Conservation (phyloP, 2,797 vertebrate genomes). For the Sebastes iracundus region DNA sequence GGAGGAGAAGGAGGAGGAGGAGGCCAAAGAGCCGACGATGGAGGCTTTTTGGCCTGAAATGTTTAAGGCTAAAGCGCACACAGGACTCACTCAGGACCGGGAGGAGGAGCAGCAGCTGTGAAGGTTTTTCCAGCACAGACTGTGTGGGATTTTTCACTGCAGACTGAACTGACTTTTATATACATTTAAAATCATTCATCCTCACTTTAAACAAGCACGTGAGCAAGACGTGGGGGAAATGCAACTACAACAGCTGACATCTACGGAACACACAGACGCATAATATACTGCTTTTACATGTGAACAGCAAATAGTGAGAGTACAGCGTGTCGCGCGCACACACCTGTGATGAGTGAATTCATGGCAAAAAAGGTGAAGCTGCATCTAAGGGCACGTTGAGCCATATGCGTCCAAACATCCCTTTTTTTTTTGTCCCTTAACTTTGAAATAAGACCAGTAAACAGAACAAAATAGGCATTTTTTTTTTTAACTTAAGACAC, state of each 20-base stretch:
- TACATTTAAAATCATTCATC: constrained; percentile 55
- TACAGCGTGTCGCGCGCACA: background rate
- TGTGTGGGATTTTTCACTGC: constrained; percentile 48
- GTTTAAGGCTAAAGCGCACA: constrained; percentile 53
- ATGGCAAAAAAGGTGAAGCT: constrained; percentile 42
- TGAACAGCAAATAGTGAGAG: constrained; percentile 40
- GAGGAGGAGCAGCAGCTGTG: constrained; percentile 58
- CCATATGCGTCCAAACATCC: constrained; percentile 32
- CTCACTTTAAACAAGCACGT: constrained; percentile 50
- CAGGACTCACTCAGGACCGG: constrained; percentile 30
- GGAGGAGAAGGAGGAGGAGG: constrained; percentile 6
- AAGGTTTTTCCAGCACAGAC: constrained; percentile 36
- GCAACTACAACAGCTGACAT: constrained; percentile 59
- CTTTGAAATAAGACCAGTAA: constrained; percentile 49
- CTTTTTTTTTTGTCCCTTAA: constrained; percentile 24
- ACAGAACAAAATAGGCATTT: constrained; percentile 51
- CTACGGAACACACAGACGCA: constrained; percentile 48
- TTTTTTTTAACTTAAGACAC: constrained; percentile 69
- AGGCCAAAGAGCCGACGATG: background rate
- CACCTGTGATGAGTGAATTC: background rate
- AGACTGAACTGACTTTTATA: constrained; percentile 51
- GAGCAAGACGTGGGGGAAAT: constrained; percentile 47
- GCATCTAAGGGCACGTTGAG: constrained; percentile 57
- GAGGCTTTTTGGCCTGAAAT: constrained; percentile 26
- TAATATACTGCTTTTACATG: constrained; percentile 48